Conservation (phyloP, 2,888 invertebrate genomes). For the Lochmaea capreae region DNA sequence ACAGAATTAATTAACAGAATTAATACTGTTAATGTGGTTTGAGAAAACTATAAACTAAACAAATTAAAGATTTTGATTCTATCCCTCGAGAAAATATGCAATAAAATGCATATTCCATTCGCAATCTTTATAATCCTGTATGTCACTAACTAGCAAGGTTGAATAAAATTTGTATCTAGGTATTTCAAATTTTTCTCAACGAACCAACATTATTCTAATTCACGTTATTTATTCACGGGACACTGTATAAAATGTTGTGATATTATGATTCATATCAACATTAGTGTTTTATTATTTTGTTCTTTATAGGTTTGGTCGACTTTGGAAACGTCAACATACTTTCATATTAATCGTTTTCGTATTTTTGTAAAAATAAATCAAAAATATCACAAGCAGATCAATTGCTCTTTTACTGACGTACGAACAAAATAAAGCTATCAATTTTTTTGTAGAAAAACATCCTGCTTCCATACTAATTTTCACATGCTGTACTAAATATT, state of each 20-base stretch:
- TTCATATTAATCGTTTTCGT: not conserved
- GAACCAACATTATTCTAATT: too few relatives aligned
- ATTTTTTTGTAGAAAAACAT: slow-evolving; percentile 3
- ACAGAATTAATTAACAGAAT: too few relatives aligned
- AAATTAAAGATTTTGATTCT: too few relatives aligned
- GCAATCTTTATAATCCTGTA: too few relatives aligned
- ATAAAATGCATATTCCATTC: too few relatives aligned
- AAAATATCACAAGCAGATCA: slow-evolving; percentile 5
- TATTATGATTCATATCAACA: not conserved
- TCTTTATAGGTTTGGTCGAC: not conserved
- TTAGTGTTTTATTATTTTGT: not conserved
- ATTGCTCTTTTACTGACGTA: slow-evolving; percentile 1
- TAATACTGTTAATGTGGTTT: too few relatives aligned
- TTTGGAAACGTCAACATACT: not conserved
- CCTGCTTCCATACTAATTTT: not conserved
- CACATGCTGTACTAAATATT: slow-evolving; percentile 10
- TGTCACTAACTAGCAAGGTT: too few relatives aligned
- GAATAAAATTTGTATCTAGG: too few relatives aligned
- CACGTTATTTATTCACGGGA: too few relatives aligned
- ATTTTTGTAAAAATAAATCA: slow-evolving; percentile 10
- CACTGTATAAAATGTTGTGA: not conserved
- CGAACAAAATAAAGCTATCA: slow-evolving; percentile 11
- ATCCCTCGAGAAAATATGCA: too few relatives aligned
- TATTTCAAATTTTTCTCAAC: too few relatives aligned
- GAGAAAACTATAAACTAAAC: too few relatives aligned